Base-by-base conservation (phyloP, 2,888 invertebrate genomes). In the Standfussiana lucernea region DNA sequence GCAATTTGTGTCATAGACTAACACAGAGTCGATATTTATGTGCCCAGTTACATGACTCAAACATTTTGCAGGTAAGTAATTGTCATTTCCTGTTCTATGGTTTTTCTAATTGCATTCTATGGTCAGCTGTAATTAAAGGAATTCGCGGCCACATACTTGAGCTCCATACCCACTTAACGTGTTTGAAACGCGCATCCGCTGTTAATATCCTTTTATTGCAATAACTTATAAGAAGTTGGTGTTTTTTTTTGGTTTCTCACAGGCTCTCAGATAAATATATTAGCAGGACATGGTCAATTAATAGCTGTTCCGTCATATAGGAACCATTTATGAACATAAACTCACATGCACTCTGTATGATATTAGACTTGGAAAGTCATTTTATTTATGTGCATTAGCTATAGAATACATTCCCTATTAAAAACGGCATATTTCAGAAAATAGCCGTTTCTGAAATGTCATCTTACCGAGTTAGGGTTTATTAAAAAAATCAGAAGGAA, bases 131-230 rank as follows among this genome's bases (percentile, higher is more conserved):
- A 83, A 75, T 80, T 71, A 84, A 75, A 75, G 59, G 81, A 61
- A 82, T 82, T 72, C 40, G 62, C 59, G 28, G 50, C 37, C 21
- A 82, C 81, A 82, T 84, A 73, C 67, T 80, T 71, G 37, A 53
- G 68, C 59, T 64, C 47, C 53, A 40, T 70, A 73, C 35, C 28
- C 65, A 82, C 53, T 82, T 42, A 71, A 67, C 67, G 71, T 73
- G 72, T 73, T 67, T 77, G 86, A 72, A 62, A 85, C 72, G 70
- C 81, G 76, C 82, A 83, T 73, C 73, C 86, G 76, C 62, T 77
- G 71, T 35, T 70, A 70, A 67, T 77, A 72, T 72, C 64, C 56
- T 71, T 75, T 61, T 71, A 86, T 62, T 72, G 72, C 70, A 11
- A 67, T 72, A 56, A 37, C 18, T 32, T 45, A 80, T 47, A 72